Evolutionary conservation across 2,888 invertebrate species (phyloP).

Genomic region (Amiota minor): DNA sequence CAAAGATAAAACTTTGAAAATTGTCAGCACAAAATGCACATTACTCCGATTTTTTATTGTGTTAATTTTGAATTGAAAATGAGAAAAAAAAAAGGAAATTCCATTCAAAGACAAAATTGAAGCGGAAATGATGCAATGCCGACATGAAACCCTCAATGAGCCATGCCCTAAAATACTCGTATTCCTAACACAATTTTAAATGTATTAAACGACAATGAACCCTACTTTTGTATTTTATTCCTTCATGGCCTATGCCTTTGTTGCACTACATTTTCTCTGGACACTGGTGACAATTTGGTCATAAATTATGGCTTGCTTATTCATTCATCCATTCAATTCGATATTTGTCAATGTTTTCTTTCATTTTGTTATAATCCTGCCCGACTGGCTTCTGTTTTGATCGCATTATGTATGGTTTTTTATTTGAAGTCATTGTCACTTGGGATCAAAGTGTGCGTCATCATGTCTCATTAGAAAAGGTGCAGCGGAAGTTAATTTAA

Average conservation of each 20-base stretch:
- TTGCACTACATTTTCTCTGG: constrained; percentile 37
- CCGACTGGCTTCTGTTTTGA: constrained; percentile 40
- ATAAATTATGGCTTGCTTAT: constrained; percentile 58
- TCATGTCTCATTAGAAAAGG: constrained; percentile 41
- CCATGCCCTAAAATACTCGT: neutral
- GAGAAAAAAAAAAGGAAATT: neutral
- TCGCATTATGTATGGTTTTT: constrained; percentile 41
- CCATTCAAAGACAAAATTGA: neutral
- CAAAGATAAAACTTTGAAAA: neutral
- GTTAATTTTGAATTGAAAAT: neutral
- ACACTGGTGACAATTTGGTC: constrained; percentile 62
- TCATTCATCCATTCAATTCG: constrained; percentile 35
- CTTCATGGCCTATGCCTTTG: neutral
- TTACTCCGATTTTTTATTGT: constrained; percentile 8
- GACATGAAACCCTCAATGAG: constrained; percentile 2
- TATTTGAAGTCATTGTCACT: constrained; percentile 32
- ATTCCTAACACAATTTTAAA: neutral
- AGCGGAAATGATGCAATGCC: constrained; percentile 18
- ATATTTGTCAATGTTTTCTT: neutral
- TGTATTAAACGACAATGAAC: neutral
- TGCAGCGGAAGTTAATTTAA: constrained; percentile 53
- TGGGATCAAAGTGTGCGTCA: constrained; percentile 25
- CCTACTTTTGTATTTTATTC: neutral
- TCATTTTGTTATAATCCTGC: constrained; percentile 17
- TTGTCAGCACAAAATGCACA: neutral